Percentiles rank a stretch among this genome's conserved stretches.
phyloP scores from a whole-genome alignment of 2,888 invertebrate species.

The Lysandra coridon region DNA sequence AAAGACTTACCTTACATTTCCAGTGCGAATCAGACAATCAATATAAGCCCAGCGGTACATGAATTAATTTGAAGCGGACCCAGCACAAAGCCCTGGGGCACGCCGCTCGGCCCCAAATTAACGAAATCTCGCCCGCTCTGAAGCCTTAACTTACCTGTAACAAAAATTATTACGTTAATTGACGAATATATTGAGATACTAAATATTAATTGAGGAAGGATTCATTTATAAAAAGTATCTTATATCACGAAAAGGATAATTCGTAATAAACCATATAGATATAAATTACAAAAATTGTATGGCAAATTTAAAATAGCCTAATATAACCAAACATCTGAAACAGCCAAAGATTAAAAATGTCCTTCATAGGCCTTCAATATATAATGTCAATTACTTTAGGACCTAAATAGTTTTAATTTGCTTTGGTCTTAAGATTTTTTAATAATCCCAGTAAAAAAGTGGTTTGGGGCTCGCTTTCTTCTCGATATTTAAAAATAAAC shows the following conservation, averaged over 20 bases:
- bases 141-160: conserved; percentile 14
- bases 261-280: too few species aligned
- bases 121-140: not conserved
- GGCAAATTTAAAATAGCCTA: too few species aligned
- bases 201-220: not conserved
- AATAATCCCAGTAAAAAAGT: too few species aligned
- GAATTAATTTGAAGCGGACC: conserved; percentile 1
- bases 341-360: too few species aligned
- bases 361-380: too few species aligned
- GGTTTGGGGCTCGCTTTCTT: too few species aligned
- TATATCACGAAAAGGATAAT: not conserved
- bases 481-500: too few species aligned
- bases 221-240: not conserved
- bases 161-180: conserved; percentile 1
- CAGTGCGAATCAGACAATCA: conserved; percentile 2
- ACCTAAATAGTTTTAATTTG: too few species aligned
- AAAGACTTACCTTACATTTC: not conserved
- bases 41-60: not conserved
- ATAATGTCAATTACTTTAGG: too few species aligned
- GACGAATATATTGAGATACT: not conserved
- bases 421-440: too few species aligned
- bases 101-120: not conserved
- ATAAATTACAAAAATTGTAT: too few species aligned
- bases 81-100: not conserved
- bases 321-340: too few species aligned